phyloP scores from a whole-genome alignment of 1,140 invertebrate genomes.

The Linepithema humile region DNA sequence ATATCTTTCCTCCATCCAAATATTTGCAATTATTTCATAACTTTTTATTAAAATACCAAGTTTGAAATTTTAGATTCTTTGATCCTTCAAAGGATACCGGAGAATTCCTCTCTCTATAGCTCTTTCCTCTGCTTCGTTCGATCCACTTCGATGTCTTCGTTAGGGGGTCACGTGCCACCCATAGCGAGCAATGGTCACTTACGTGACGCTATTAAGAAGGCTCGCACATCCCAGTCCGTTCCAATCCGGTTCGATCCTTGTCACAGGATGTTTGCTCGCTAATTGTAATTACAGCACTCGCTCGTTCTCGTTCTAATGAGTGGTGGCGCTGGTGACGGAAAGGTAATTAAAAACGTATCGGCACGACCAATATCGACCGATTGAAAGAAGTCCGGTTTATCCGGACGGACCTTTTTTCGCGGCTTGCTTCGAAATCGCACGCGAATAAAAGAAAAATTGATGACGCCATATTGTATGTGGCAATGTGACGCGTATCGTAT shows the following conservation, averaged over 20 bases:
- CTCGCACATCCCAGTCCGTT: not conserved
- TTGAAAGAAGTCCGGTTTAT: slow-evolving; percentile 43
- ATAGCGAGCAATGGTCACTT: slow-evolving; percentile 8
- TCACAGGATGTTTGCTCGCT: not conserved
- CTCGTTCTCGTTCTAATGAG: not conserved
- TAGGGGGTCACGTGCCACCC: not conserved
- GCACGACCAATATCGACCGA: not conserved
- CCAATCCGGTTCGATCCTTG: not conserved
- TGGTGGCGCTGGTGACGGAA: not conserved
- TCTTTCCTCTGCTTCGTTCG: not conserved
- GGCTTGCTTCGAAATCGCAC: slow-evolving; percentile 23
- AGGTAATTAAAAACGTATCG: slow-evolving; percentile 38
- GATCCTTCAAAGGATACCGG: not conserved
- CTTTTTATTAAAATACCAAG: not conserved
- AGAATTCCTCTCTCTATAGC: not conserved
- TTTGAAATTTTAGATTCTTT: not conserved
- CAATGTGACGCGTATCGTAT: slow-evolving; percentile 15
- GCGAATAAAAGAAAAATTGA: slow-evolving; percentile 50
- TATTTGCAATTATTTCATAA: not conserved
- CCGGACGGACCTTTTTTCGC: not conserved
- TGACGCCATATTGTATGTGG: slow-evolving; percentile 29
- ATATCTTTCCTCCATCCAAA: no score
- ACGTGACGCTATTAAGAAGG: slow-evolving; percentile 13
- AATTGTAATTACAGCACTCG: slow-evolving; percentile 30
- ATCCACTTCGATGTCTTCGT: not conserved